Percentiles rank a stretch among this genome's conserved stretches.
Evolutionary conservation across 2,113 vertebrate genomes (phyloP).

Genomic region (human (Homo sapiens)): DNA sequence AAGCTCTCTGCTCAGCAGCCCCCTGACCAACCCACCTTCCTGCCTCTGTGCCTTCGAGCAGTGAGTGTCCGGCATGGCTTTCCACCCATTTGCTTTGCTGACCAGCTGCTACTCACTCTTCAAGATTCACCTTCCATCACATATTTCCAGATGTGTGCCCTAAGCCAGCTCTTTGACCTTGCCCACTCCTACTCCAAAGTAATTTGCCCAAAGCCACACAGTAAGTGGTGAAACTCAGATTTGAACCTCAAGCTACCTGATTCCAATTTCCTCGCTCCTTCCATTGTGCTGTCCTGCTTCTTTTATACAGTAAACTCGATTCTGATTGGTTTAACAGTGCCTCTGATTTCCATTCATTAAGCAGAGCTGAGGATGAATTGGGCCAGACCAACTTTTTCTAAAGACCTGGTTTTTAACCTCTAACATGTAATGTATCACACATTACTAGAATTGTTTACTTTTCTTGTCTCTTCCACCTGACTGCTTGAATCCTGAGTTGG

Average conservation of each 20-base stretch:
- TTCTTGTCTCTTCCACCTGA: neutral
- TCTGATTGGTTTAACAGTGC: neutral
- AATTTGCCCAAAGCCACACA: neutral
- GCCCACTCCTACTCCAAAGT: neutral
- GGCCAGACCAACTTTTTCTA: neutral
- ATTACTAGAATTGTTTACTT: neutral
- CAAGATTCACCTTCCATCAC: neutral
- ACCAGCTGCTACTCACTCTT: neutral
- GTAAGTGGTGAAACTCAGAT: neutral
- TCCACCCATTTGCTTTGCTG: neutral
- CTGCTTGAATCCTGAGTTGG: neutral
- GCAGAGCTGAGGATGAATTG: neutral
- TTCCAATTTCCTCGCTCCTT: neutral
- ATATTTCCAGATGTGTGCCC: neutral
- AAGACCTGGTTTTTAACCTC: neutral
- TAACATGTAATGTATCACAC: neutral
- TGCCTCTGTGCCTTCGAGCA: neutral
- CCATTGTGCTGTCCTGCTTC: neutral
- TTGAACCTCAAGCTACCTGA: neutral
- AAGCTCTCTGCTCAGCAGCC: neutral
- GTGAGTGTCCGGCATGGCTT: neutral
- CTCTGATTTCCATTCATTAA: neutral
- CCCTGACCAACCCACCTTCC: rapidly evolving
- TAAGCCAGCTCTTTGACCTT: neutral
- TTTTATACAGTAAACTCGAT: neutral